Evolutionary conservation across 2,888 invertebrate genomes (phyloP), one percentile per base, ranked within the genome.

Genomic region (Stenurella melanura): DNA sequence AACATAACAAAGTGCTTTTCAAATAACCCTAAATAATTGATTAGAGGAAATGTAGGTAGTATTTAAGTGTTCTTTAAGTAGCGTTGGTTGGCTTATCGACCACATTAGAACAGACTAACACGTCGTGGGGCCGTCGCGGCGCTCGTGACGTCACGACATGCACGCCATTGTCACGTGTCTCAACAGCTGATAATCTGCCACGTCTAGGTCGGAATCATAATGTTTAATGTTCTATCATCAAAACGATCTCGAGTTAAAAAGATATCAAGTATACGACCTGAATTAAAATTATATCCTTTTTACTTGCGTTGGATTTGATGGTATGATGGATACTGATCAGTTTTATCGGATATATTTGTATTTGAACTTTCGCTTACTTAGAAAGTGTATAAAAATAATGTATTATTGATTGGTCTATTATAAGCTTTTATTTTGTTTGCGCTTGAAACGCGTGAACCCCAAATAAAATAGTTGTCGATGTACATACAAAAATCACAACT

Each of bases 101-200:
- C 82, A 82, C 74, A 71, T 76, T 74, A 76, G 69, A 75, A 66
- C 26, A 76, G 75, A 77, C 74, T 75, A 75, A 78, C 79, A 77
- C 80, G 77, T 75, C 75, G 80, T 67, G 58, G 81, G 78, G 82
- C 76, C 82, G 81, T 82, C 82, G 82, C 80, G 81, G 78, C 81
- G 80, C 79, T 80, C 75, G 58, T 81, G 81, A 82, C 82, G 82
- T 82, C 82, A 82, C 76, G 54, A 63, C 56, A 9, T 61, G 71
- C 82, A 82, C 82, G 82, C 82, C 68, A 81, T 64, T 66, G 77
- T 82, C 81, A 82, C 81, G 80, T 81, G 80, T 70, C 69, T 10
- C 68, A 82, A 81, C 82, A 82, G 81, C 81, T 82, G 81, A 80
- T 81, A 79, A 79, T 79, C 74, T 74, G 74, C 64, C 70, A 74